A percentile compares a stretch with the other conserved stretches of the same genome.
phyloP scores from a whole-genome alignment of 1,140 invertebrate species.

The Galleria mellonella region DNA sequence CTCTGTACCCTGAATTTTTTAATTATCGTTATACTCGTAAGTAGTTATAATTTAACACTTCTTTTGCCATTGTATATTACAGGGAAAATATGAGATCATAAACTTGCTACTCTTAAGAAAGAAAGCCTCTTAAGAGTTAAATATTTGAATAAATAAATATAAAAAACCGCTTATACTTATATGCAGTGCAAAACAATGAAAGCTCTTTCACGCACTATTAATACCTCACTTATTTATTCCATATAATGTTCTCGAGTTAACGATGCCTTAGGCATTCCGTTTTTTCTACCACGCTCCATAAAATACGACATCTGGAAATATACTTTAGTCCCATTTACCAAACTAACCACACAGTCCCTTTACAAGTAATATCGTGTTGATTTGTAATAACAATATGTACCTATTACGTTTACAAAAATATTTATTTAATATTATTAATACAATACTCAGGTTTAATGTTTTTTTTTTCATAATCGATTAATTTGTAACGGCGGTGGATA shows the following conservation, averaged over 20 bases:
- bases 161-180: too few relatives aligned
- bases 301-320: slow-evolving; percentile 60
- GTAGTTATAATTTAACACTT: too few relatives aligned
- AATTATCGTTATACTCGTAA: too few relatives aligned
- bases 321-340: slow-evolving; percentile 38
- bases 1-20: too few relatives aligned
- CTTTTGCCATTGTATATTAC: too few relatives aligned
- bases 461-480: slow-evolving; percentile 24
- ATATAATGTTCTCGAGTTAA: slow-evolving; percentile 70
- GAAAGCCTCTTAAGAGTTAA: too few relatives aligned
- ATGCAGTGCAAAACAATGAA: slow-evolving; percentile 52
- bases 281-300: slow-evolving; percentile 61
- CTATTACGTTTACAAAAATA: slow-evolving; percentile 13
- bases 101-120: too few relatives aligned
- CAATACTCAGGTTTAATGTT: neutral
- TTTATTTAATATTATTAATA: neutral
- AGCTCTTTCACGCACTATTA: slow-evolving; percentile 63
- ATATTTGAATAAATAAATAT: too few relatives aligned
- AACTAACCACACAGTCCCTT: slow-evolving; percentile 41
- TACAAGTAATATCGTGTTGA: slow-evolving; percentile 36
- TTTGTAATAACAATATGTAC: slow-evolving; percentile 30
- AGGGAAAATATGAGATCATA: too few relatives aligned
- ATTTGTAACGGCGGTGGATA: slow-evolving; percentile 23
- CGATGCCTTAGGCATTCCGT: slow-evolving; percentile 53
- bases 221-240: slow-evolving; percentile 66